Percentiles rank a stretch among this genome's conserved stretches.
These are phyloP conservation scores for Stichodactyla mertensii DNA, from an alignment of 64 coral and sea anemone genomes.

Conservation along the genomic window DNA sequence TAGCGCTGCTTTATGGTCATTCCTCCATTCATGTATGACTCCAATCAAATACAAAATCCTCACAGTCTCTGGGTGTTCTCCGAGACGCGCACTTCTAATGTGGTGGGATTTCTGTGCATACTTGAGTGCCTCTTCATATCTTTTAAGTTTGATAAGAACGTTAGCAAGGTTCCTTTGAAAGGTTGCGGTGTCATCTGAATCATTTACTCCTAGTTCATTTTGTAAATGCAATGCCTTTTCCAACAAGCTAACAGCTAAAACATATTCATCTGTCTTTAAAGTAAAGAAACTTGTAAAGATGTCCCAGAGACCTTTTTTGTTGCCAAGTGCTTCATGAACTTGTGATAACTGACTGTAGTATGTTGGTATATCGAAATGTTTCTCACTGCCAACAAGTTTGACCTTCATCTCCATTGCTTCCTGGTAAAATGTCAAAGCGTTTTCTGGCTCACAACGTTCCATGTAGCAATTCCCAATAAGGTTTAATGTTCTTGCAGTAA, in stretches of 20 bases:
- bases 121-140: constrained; percentile 34
- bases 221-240: constrained; percentile 37
- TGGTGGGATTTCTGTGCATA: constrained; percentile 15
- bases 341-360: constrained; percentile 44
- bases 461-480: constrained; percentile 46
- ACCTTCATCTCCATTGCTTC: constrained; percentile 26
- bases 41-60: constrained; percentile 48
- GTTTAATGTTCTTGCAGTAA: constrained; percentile 42
- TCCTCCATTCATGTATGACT: constrained; percentile 36
- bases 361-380: constrained; percentile 44
- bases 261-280: background rate
- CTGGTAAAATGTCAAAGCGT: constrained; percentile 19
- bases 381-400: constrained; percentile 27
- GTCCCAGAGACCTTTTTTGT: background rate
- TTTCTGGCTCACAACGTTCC: constrained; percentile 3
- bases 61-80: constrained; percentile 35
- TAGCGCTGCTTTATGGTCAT: constrained; percentile 5
- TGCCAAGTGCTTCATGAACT: constrained; percentile 26
- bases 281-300: background rate
- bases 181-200: constrained; percentile 35
- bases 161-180: constrained; percentile 55
- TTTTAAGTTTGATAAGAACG: constrained; percentile 9
- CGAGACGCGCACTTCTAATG: constrained; percentile 17
- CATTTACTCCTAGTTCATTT: constrained; percentile 30
- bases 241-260: background rate